Conservation (phyloP, 2,113 vertebrate genomes). For the Syngnathoides biaculeatus region DNA sequence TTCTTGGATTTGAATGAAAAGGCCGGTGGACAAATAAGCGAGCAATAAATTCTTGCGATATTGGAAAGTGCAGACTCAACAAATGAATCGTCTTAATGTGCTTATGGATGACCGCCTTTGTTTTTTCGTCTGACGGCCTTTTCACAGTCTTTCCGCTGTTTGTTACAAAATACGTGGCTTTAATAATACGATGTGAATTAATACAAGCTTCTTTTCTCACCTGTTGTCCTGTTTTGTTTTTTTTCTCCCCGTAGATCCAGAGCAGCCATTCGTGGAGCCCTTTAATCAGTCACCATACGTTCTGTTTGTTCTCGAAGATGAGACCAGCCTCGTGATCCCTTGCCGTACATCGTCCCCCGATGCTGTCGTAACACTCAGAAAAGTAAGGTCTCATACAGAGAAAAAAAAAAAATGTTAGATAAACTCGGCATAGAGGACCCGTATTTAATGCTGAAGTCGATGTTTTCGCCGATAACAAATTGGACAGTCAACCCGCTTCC, state of each 20-base stretch:
- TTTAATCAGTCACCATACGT: rapidly evolving
- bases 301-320: constrained; percentile 48
- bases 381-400: constrained; percentile 66
- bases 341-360: constrained; percentile 81
- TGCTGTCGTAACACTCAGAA: constrained; percentile 64
- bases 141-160: constrained; percentile 46
- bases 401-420: neutral
- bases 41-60: no score
- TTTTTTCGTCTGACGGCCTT: constrained; percentile 54
- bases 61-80: neutral
- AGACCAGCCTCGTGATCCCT: constrained; percentile 69
- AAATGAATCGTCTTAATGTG: constrained; percentile 18
- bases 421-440: no score
- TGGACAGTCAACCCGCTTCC: no score
- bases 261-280: constrained; percentile 75
- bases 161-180: constrained; percentile 50
- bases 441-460: no score
- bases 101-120: constrained; percentile 21
- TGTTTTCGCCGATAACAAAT: no score
- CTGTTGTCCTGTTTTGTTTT: neutral
- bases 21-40: neutral
- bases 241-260: constrained; percentile 67
- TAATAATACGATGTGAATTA: no score
- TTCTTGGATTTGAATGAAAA: neutral
- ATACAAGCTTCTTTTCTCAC: constrained; percentile 21